Percentiles rank a stretch among this genome's conserved stretches.
Conservation (phyloP, 2,113 vertebrate species). For the Otus sunia region DNA sequence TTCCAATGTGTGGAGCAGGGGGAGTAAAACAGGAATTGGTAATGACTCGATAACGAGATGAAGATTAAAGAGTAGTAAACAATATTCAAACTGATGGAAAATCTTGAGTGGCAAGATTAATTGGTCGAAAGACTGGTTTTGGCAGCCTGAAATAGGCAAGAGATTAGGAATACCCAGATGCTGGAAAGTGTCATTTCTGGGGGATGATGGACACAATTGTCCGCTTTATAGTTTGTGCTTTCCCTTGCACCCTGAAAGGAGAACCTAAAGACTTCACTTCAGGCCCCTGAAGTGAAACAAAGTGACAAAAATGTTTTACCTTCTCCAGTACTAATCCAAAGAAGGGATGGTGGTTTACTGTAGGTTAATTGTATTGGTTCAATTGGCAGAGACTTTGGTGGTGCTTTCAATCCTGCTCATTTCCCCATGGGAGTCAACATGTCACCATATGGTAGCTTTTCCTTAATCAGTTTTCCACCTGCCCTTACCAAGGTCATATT, state of each 20-base stretch:
- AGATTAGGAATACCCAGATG: background rate
- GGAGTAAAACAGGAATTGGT: background rate
- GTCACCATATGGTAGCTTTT: background rate
- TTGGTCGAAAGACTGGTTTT: background rate
- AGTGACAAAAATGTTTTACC: background rate
- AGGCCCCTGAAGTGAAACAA: background rate
- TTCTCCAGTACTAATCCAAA: background rate
- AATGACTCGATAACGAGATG: background rate
- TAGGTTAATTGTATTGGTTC: background rate
- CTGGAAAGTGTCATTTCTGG: background rate
- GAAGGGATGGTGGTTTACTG: background rate
- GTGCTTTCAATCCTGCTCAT: background rate
- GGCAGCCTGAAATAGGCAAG: background rate
- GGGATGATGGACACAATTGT: background rate
- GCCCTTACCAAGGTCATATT: background rate
- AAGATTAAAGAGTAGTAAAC: background rate
- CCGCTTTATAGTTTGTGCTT: background rate
- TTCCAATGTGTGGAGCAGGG: background rate
- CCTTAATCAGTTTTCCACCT: background rate
- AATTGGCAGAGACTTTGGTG: background rate
- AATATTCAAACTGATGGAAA: background rate
- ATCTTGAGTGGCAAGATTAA: background rate
- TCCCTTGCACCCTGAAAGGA: background rate
- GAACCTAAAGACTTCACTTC: no score
- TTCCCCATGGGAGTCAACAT: background rate